Base-by-base conservation (phyloP, 2,113 vertebrate species). In the Ammospiza nelsoni region DNA sequence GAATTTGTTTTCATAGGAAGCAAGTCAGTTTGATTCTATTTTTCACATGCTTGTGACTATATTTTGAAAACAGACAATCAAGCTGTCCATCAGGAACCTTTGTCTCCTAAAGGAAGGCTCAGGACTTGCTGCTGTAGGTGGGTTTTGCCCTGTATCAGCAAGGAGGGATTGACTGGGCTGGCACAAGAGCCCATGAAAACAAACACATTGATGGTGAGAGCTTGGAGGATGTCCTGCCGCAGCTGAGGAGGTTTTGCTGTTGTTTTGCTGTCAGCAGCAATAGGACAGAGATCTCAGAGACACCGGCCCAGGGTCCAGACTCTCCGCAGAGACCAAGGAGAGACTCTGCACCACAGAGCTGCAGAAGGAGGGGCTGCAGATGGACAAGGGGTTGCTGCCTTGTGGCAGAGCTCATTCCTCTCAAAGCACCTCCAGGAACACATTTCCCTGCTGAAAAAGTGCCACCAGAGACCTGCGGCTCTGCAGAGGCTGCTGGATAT, bases 1-100 rank as follows among this genome's bases (percentile, higher is more conserved):
- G 63, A 82, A 84, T 77, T 92, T 93, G 83, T 91, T 96, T 94
- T 94, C 62, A 28, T 33, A 58, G 78, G 72, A 94, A 87, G 52
- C 65, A 72, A 89, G 39, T 78, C 52, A 41, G 49, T 5, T 9
- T 84, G 82, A 39, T 90, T 58, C 35, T 95, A 66, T 84, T 94
- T 95, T 82, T 79, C 87, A 74, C 39, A 68, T 16, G n/a, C 78
- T 89, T 2, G 20, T 73, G 85, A 84, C 89, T 61, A 1, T 84
- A 65, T 74, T 89, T 95, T 87, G 73, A 93, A 92, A 84, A 90
- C 84, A 96, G 73, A 66, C 46, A 66, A 74, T 92, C 44, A 65
- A 96, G 76, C 46, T 21, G 18, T 54, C 55, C 15, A 44, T 78
- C 5, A 4, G 61, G 25, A 76, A n/a, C 43, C 9, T 63, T 54